phyloP scores from a whole-genome alignment of 30 jellyfish, hydroid and myxozoan species.

The Aurelia aurita region DNA sequence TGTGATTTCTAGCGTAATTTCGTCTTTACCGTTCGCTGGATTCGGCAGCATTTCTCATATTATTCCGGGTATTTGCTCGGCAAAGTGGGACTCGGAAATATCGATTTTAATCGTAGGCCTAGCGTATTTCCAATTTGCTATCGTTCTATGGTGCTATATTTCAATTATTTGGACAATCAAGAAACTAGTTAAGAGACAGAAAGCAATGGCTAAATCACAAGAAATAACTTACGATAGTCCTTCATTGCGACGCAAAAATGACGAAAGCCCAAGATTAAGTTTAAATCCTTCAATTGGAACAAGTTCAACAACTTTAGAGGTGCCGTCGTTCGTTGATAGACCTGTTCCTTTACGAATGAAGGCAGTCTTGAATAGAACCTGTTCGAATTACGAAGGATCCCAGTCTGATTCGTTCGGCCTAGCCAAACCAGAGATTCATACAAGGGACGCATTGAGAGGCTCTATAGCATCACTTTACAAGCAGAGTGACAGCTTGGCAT shows the following conservation, averaged over 20 bases:
- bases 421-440: background rate
- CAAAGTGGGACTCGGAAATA: constrained; percentile 54
- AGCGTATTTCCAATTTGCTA: constrained; percentile 72
- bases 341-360: constrained; percentile 25
- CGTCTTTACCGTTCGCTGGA: constrained; percentile 58
- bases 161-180: constrained; percentile 51
- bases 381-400: constrained; percentile 38
- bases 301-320: constrained; percentile 27
- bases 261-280: background rate
- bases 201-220: constrained; percentile 84
- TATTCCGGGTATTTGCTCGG: constrained; percentile 39
- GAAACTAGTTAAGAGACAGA: constrained; percentile 70
- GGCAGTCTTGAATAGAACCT: constrained; percentile 33
- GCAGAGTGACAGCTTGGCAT: too few relatives aligned
- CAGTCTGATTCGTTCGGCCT: constrained; percentile 32
- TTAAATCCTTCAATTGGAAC: constrained; percentile 29
- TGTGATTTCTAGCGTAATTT: constrained; percentile 23
- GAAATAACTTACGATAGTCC: constrained; percentile 55
- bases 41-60: constrained; percentile 56
- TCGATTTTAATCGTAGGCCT: constrained; percentile 49
- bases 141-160: constrained; percentile 73
- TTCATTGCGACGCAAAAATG: constrained; percentile 1
- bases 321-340: background rate
- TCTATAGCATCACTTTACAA: too few relatives aligned
- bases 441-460: too few relatives aligned